Evolutionary conservation across 2,113 vertebrate species (phyloP), one percentile per base, ranked within the genome.

Genomic region (Kryptolebias marmoratus): DNA sequence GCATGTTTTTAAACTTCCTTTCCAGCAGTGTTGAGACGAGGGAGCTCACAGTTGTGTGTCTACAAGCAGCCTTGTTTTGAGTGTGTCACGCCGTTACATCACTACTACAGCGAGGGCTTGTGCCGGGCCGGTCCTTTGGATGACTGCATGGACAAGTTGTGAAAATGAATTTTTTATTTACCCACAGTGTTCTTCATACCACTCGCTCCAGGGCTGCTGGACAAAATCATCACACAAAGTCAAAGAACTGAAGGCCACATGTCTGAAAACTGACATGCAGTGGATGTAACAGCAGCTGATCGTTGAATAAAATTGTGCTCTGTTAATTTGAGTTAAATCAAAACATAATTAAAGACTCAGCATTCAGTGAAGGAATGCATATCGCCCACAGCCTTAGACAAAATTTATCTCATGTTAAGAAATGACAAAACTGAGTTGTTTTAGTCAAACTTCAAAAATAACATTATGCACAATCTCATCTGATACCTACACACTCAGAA

Each of bases 131-230:
- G 47, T 73, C 77, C 68, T 78, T 66, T 52, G 54, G 67, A 81
- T 72, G 80, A 75, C 77, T 27, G 64, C 84, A 76, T 58, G 71
- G 55, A 81, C 79, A 73, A 79, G 71, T 87, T 75, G 85, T 81
- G 81, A 86, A 75, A 80, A 73, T 71, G 60, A 81, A 88, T 88
- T 73, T 84, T 77, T 87, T 64, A 81, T 85, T 87, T 76, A 78
- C 75, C 78, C 78, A 72, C 75, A 71, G 80, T 79, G 82, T 55
- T 63, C 61, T 32, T 68, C 68, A 27, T 64, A 31, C 48, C 16
- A 0, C 60, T 63, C 14, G 52, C 79, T 74, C 57, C 49, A 5
- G 69, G 82, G 77, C 80, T 31, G 56, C 70, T 42, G 11, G 22
- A 47, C 31, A 57, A 49, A 75, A 67, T 75, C 71, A 22, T 61